These are phyloP conservation scores for Poecilia velifera DNA, from an alignment of 2,797 vertebrate genomes.

Conservation along the genomic window DNA sequence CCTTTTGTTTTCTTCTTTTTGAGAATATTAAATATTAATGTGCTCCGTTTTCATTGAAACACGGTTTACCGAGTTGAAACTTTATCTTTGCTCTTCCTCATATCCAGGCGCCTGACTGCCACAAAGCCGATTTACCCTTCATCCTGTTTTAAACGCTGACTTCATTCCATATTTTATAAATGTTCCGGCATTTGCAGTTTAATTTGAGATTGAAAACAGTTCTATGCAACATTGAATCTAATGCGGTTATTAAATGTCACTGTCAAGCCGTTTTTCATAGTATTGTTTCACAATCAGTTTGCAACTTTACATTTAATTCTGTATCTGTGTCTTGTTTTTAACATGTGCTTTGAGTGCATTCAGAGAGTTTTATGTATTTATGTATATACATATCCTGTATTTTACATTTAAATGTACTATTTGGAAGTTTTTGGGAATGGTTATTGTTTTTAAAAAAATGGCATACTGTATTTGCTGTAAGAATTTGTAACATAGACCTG, in stretches of 20 bases:
- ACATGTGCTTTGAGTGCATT: slow-evolving; percentile 51
- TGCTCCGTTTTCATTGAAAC: slow-evolving; percentile 28
- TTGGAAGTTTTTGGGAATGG: slow-evolving; percentile 74
- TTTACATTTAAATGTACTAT: slow-evolving; percentile 72
- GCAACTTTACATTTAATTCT: slow-evolving; percentile 48
- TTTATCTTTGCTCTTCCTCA: slow-evolving; percentile 24
- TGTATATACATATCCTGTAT: slow-evolving; percentile 70
- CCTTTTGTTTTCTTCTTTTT: slow-evolving; percentile 17
- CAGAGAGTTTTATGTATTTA: slow-evolving; percentile 58
- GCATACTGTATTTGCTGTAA: slow-evolving; percentile 66
- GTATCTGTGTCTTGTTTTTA: slow-evolving; percentile 46
- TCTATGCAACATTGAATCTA: slow-evolving; percentile 78
- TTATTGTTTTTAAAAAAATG: slow-evolving; percentile 62
- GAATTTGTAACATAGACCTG: slow-evolving; percentile 75
- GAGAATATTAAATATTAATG: slow-evolving; percentile 7
- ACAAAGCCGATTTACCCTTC: slow-evolving; percentile 67
- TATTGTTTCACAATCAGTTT: slow-evolving; percentile 47
- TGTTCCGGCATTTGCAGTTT: slow-evolving; percentile 52
- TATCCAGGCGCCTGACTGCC: slow-evolving; percentile 44
- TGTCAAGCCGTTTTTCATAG: slow-evolving; percentile 21
- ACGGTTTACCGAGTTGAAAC: slow-evolving; percentile 18
- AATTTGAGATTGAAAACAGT: slow-evolving; percentile 67
- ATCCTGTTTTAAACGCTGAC: slow-evolving; percentile 24
- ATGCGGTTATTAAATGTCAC: slow-evolving; percentile 54
- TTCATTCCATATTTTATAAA: slow-evolving; percentile 39